Evolutionary conservation across 2,113 vertebrate genomes (phyloP).

Genomic region (Calonectris borealis): DNA sequence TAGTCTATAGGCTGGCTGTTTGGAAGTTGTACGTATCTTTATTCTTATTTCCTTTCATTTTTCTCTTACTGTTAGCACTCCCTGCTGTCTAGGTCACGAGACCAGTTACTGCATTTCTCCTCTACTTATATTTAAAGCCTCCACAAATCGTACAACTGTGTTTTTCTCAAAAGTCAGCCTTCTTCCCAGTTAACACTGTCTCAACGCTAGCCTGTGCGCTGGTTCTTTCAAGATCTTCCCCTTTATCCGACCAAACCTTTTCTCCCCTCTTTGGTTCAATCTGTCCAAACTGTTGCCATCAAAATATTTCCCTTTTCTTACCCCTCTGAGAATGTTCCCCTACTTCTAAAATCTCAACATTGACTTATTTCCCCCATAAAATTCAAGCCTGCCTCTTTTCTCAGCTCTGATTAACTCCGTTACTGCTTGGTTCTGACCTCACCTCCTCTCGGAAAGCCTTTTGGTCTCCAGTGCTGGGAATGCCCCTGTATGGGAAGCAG

Average conservation of each 20-base stretch:
- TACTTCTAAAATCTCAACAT: neutral
- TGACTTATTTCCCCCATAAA: neutral
- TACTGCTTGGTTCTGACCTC: neutral
- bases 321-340: neutral
- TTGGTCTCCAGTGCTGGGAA: neutral
- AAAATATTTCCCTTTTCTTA: neutral
- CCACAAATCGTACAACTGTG: neutral
- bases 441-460: neutral
- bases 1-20: neutral
- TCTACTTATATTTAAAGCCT: neutral
- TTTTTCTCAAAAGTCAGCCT: neutral
- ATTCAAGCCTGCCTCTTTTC: neutral
- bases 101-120: neutral
- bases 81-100: neutral
- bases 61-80: slow-evolving; percentile 5
- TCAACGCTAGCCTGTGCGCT: neutral
- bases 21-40: neutral
- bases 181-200: neutral
- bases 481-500: neutral
- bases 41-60: neutral
- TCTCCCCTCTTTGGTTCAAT: neutral
- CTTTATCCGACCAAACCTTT: neutral
- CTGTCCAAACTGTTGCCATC: neutral
- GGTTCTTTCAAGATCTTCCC: neutral
- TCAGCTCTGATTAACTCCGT: neutral